Evolutionary conservation across 2,888 invertebrate species (phyloP), one percentile per base, ranked within the genome.

Genomic region (Tinea pellionella): DNA sequence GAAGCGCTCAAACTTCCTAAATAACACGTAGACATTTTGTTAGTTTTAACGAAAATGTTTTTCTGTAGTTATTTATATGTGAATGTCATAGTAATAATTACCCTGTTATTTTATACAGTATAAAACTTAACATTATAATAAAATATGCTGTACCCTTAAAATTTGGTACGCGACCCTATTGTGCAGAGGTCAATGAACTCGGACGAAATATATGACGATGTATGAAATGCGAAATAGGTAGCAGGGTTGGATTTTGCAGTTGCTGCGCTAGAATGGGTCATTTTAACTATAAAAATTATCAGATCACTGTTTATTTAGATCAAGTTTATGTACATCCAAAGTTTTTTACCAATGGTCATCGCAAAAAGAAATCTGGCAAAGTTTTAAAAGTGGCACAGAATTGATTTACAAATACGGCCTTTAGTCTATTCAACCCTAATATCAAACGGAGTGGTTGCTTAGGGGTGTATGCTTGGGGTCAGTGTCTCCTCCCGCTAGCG

Each of bases 341-440:
- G n/a, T n/a, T n/a, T n/a, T 24, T 37, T 9, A 37, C 2, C 37
- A 37, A 2, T 37, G 37, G 37, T 9, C 37, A 37, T 9, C 9
- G 37, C n/a, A 37, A 37, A 37, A 6, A 2, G 1, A 37, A 37
- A 37, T 37, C 37, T 9, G 9, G 37, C 37, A 2, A 37, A 6
- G 9, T 2, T 37, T 37, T 37, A 37, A 9, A 37, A 37, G 37
- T n/a, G 47, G 47, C 47, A 41, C 41, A n/a, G 8, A 1, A 47
- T 47, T 47, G 16, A 47, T 47, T 47, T 16, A 16, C 8, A 47
- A 37, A 37, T 9, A 47, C 47, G 13, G 47, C 47, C 47, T 15
- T 47, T 16, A 47, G 47, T 47, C 13, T 47, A 47, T 47, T 47
- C 47, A 47, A 47, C 47, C 47, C 47, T 47, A 47, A 47, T 47